phyloP scores from a whole-genome alignment of 2,113 vertebrate genomes.

The Brachypteracias leptosomus region DNA sequence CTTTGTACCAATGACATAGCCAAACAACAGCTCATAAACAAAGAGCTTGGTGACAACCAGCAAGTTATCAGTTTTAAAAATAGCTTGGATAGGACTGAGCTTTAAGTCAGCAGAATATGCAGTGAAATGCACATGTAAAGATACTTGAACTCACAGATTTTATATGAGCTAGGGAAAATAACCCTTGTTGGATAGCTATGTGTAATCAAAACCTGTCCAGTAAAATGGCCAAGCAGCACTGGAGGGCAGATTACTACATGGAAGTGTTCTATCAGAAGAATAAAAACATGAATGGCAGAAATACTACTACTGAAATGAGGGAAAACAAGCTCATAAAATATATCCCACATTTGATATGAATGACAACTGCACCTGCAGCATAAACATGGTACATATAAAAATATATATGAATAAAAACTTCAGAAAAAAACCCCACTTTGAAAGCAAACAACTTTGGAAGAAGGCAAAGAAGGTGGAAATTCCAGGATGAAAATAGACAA shows the following conservation, averaged over 20 bases:
- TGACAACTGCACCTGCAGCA: not conserved
- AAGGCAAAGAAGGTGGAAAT: not conserved
- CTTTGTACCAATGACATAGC: not conserved
- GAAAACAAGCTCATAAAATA: not conserved
- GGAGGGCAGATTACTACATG: not conserved
- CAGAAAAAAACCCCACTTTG: not conserved
- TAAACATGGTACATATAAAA: not conserved
- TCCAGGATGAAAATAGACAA: not conserved
- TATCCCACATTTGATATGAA: not conserved
- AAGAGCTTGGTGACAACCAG: not conserved
- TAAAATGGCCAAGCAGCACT: not conserved
- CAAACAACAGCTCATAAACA: constrained; percentile 23
- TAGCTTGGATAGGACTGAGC: not conserved
- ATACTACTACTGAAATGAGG: not conserved
- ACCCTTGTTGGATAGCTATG: not conserved
- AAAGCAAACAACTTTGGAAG: not conserved
- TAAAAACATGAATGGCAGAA: not conserved
- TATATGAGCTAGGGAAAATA: not conserved
- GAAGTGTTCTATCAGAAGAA: not conserved
- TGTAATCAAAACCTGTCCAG: not conserved
- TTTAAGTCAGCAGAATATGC: not conserved
- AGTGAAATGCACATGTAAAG: not conserved
- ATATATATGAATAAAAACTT: not conserved
- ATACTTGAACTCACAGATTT: not conserved
- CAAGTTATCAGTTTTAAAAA: constrained; percentile 52